phyloP scores from a whole-genome alignment of 2,113 vertebrate species.

The Centropus unirufus region DNA sequence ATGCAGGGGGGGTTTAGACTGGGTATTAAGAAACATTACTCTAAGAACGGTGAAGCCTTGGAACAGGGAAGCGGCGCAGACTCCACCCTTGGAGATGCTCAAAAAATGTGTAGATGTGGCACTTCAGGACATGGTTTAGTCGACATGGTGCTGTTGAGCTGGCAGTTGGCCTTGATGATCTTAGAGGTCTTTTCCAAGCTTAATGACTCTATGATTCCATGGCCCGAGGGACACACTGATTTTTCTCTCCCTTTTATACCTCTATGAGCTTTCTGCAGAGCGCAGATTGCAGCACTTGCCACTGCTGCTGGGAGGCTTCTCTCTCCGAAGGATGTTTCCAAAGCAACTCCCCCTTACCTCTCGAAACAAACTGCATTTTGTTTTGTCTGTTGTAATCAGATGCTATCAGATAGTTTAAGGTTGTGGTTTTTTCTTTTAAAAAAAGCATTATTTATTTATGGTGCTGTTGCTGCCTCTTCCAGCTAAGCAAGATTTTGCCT shows the following conservation, averaged over 20 bases:
- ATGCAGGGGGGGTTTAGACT: too few relatives aligned
- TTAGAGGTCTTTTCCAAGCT: too few relatives aligned
- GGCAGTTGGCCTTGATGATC: too few relatives aligned
- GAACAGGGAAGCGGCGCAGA: too few relatives aligned
- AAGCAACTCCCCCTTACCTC: not conserved
- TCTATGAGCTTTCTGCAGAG: not conserved
- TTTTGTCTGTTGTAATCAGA: not conserved
- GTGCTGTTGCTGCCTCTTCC: not conserved
- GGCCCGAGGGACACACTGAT: too few relatives aligned
- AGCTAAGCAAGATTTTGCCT: not conserved
- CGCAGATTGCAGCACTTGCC: fast-evolving
- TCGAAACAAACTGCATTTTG: not conserved
- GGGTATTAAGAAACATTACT: too few relatives aligned
- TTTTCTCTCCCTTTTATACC: not conserved
- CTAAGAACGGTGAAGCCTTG: too few relatives aligned
- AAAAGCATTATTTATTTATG: slow-evolving; percentile 25
- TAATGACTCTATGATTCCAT: too few relatives aligned
- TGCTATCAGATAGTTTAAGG: not conserved
- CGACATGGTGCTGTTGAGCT: too few relatives aligned
- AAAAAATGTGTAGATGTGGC: too few relatives aligned
- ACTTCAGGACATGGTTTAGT: too few relatives aligned
- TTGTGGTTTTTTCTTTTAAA: not conserved
- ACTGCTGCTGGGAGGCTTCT: not conserved
- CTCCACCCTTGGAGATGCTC: too few relatives aligned
- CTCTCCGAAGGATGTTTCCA: not conserved